Base-by-base conservation (phyloP, 2,797 vertebrate species). In the Mormyrus proboscirostris region DNA sequence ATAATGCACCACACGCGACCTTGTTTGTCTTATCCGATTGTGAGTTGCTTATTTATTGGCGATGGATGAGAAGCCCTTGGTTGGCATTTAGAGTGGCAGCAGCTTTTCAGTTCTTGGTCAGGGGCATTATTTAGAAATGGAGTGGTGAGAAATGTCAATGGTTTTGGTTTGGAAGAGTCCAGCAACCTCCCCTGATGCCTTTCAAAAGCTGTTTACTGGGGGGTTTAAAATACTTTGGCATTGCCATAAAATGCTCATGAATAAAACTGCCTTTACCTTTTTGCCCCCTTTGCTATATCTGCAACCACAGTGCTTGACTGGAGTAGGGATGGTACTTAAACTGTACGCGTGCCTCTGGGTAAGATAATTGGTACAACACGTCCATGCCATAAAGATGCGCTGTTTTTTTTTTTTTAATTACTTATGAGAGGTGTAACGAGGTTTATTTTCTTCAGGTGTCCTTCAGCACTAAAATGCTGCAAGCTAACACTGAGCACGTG, bases 401-500 rank as follows among this genome's bases (percentile, higher is more conserved):
- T 87, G 88, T 86, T 57, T n/a, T 59, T 8, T 22, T 57, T 51
- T 91, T 89, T 88, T 89, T 50, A 69, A 59, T 84, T 41, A 73
- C 33, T 88, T 29, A 2, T 55, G 22, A 59, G 55, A 59, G 22
- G 10, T 84, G 4, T 84, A 29, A 44, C 73, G 55, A 47, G 33
- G 25, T 82, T 88, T 89, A 44, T 84, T 87, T 57, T 19, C 51
- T 84, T 62, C 10, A 79, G 73, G n/a, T 49, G 44, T 69, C 59
- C 44, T 69, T 65, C 87, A 69, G n/a, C 29, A 33, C 49, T 57
- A 79, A 38, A 16, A 50, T 55, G 65, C 50, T 33, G 83, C 88
- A 86, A 76, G 89, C 47, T 90, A 90, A 79, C 22, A 91, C 88
- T 51, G 69, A 91, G 89, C 87, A 89, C 19, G 88, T 50, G 89